These are phyloP conservation scores for Torymus aiolomorphi DNA, from an alignment of 2,888 invertebrate species.

Conservation along the genomic window DNA sequence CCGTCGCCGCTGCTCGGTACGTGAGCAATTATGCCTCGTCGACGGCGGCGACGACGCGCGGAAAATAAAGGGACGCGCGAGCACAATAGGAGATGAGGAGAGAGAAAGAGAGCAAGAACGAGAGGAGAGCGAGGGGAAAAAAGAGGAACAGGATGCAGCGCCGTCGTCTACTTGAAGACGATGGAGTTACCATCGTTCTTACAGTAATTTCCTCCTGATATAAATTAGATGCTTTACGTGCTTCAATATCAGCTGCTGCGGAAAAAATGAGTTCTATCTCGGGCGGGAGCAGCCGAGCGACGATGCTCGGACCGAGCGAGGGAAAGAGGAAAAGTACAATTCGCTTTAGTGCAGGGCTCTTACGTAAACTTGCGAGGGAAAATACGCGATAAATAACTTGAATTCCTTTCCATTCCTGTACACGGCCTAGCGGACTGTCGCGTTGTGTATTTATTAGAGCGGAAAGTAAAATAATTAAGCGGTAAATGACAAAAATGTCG, in stretches of 20 bases:
- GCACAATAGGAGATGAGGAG: conserved; percentile 33
- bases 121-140: conserved; percentile 12
- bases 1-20: conserved; percentile 56
- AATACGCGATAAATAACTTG: conserved; percentile 33
- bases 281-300: conserved; percentile 19
- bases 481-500: neutral
- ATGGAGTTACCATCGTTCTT: conserved; percentile 52
- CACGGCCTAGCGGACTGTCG: neutral
- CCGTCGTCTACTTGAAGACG: conserved; percentile 41
- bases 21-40: conserved; percentile 69
- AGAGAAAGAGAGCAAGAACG: neutral
- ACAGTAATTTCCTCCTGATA: conserved; percentile 56
- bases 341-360: conserved; percentile 9
- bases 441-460: neutral
- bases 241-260: conserved; percentile 56
- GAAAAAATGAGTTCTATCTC: conserved; percentile 52
- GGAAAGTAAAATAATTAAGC: neutral
- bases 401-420: neutral
- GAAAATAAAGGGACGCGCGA: conserved; percentile 58
- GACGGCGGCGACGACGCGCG: conserved; percentile 15
- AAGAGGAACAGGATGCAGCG: conserved; percentile 33
- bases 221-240: conserved; percentile 57
- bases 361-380: conserved; percentile 33
- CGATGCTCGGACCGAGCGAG: neutral
- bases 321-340: conserved; percentile 4